These are phyloP conservation scores for Micrasema minimum DNA, from an alignment of 1,140 invertebrate species.

Conservation along the genomic window DNA sequence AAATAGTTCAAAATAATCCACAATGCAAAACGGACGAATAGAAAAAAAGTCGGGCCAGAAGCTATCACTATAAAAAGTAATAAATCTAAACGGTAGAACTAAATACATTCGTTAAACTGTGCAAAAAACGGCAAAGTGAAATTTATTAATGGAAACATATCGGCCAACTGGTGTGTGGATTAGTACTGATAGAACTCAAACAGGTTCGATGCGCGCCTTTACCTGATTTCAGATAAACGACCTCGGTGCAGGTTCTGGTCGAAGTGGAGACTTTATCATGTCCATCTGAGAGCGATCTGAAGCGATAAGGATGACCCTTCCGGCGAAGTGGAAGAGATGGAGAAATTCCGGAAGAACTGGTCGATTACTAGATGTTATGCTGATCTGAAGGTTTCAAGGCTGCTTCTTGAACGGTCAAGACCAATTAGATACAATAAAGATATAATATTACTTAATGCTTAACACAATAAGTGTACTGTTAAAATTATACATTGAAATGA, in stretches of 20 bases:
- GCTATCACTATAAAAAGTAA: too few species aligned
- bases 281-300: background rate
- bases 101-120: background rate
- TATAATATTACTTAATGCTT: too few species aligned
- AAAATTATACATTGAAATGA: too few species aligned
- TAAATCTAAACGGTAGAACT: too few species aligned
- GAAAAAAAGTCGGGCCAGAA: too few species aligned
- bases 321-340: background rate
- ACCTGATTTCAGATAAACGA: slow-evolving; percentile 20
- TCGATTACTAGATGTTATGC: background rate
- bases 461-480: too few species aligned
- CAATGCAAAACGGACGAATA: too few species aligned
- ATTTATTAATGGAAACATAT: background rate
- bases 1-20: too few species aligned
- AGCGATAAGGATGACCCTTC: background rate
- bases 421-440: too few species aligned
- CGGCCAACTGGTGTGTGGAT: slow-evolving; percentile 9
- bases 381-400: background rate
- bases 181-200: background rate
- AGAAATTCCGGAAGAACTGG: slow-evolving; percentile 1
- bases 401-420: too few species aligned
- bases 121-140: background rate
- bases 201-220: slow-evolving; percentile 12
- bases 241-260: slow-evolving; percentile 6
- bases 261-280: background rate